These are phyloP conservation scores for Perognathus longimembris DNA, from an alignment of 2,113 vertebrate genomes.

Conservation along the genomic window DNA sequence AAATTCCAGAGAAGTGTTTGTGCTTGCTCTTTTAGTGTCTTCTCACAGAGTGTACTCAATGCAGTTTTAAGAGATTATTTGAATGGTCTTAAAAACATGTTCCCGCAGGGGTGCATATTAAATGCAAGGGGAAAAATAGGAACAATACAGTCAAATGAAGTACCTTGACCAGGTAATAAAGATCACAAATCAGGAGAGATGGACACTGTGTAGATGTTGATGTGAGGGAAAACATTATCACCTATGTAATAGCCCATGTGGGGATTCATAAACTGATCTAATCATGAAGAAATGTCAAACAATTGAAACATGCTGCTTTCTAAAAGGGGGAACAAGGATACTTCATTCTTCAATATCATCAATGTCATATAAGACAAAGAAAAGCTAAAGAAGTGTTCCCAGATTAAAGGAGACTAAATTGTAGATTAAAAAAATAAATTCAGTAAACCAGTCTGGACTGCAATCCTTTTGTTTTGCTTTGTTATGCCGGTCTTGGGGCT, in stretches of 20 bases:
- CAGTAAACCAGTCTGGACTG: not conserved
- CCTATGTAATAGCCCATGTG: not conserved
- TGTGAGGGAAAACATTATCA: not conserved
- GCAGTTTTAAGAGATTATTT: not conserved
- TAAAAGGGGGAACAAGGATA: accelerated
- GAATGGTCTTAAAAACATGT: conserved; percentile 16
- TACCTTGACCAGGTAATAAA: not conserved
- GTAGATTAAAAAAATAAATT: not conserved
- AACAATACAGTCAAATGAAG: not conserved
- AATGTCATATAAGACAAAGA: not conserved
- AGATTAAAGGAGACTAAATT: conserved; percentile 30
- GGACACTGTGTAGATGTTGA: not conserved
- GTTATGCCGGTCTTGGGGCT: too few species aligned
- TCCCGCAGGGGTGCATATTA: not conserved
- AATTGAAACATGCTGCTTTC: not conserved
- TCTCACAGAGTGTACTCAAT: not conserved
- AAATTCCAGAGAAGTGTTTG: not conserved
- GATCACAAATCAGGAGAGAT: not conserved
- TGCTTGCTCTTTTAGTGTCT: not conserved
- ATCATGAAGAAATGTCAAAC: not conserved
- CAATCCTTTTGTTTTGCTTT: not conserved
- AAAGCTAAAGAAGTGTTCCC: not conserved
- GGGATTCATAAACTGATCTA: not conserved
- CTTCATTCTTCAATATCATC: conserved; percentile 31
- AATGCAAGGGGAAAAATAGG: not conserved